Conservation (phyloP, 2,113 vertebrate genomes). For the Amphiprion ocellaris region DNA sequence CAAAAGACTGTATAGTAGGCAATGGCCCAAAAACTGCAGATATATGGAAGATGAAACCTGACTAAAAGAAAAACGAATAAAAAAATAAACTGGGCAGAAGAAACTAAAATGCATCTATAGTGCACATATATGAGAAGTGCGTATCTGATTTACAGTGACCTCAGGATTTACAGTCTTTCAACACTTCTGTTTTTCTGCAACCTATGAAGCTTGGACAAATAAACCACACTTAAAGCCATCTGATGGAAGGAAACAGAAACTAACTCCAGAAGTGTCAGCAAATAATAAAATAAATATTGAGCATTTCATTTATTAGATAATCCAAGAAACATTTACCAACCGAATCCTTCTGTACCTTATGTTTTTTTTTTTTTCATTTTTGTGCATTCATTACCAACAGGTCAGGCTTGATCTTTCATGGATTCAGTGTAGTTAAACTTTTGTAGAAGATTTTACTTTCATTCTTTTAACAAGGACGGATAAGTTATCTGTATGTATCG, state of each 20-base stretch:
- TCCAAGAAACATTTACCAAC: not conserved
- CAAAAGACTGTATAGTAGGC: not conserved
- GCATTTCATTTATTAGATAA: too few relatives aligned
- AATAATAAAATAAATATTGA: too few relatives aligned
- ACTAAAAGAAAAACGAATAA: not conserved
- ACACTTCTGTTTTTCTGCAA: too few relatives aligned
- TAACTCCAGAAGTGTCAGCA: not conserved
- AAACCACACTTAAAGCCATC: too few relatives aligned
- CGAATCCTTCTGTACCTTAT: not conserved
- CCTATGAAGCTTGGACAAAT: too few relatives aligned
- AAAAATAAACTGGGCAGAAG: not conserved
- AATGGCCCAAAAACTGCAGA: not conserved
- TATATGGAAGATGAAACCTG: slow-evolving; percentile 7
- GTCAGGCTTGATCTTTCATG: slow-evolving; percentile 6
- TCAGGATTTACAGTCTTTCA: too few relatives aligned
- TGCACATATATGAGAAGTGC: not conserved
- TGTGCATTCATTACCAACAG: slow-evolving; percentile 5
- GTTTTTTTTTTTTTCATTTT: slow-evolving; percentile 11
- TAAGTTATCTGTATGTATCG: not conserved
- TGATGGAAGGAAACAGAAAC: not conserved
- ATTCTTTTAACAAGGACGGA: slow-evolving; percentile 46
- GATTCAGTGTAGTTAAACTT: not conserved
- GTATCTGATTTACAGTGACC: too few relatives aligned
- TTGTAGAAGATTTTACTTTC: not conserved
- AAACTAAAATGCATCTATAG: not conserved